A percentile compares a stretch with the other conserved stretches of the same genome.
Evolutionary conservation across 92 coral and sea anemone genomes (phyloP).

Genomic region (Pocillopora meandrina): DNA sequence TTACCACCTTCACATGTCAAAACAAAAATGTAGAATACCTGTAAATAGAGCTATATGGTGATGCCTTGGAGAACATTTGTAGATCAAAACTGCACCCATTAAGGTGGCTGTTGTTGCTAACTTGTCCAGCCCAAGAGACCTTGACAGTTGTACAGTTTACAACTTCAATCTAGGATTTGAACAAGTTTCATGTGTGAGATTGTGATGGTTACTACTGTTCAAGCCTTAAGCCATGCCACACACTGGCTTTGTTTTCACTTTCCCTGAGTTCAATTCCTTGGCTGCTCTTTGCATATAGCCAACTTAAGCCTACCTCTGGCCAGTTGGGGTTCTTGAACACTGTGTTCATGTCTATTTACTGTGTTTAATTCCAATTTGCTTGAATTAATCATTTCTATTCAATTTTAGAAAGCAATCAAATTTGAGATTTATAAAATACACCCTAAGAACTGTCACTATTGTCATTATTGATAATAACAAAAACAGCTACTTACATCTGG

Average conservation of each 20-base stretch:
- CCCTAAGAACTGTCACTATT: neutral
- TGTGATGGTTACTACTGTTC: no score
- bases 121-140: constrained; percentile 81
- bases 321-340: no score
- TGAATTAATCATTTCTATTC: no score
- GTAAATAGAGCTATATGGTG: constrained; percentile 71
- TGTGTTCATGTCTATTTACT: no score
- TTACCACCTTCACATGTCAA: neutral
- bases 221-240: no score
- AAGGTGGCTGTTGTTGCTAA: constrained; percentile 85
- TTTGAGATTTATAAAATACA: no score
- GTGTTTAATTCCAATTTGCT: no score
- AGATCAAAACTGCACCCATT: constrained; percentile 87
- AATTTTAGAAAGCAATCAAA: no score
- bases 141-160: constrained; percentile 67
- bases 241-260: neutral
- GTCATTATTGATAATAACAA: neutral
- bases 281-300: no score
- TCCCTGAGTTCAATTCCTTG: no score
- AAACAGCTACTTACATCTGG: constrained; percentile 69
- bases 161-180: constrained; percentile 56
- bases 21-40: constrained; percentile 52
- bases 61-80: constrained; percentile 75
- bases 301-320: no score
- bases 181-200: neutral